Conservation (phyloP, 1,140 invertebrate species). For the Scaptomyza pallida region DNA sequence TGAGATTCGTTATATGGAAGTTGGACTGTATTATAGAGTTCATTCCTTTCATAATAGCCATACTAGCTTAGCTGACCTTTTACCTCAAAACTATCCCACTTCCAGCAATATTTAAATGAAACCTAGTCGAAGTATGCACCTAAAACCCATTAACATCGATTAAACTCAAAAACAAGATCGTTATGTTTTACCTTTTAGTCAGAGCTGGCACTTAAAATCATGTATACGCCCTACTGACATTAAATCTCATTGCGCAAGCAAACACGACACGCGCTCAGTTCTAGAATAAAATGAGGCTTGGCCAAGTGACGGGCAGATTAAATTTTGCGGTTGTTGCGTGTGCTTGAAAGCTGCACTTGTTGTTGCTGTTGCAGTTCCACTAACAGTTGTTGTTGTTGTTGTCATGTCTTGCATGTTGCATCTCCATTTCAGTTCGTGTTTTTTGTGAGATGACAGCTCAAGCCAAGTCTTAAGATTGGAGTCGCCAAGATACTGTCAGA, state of each 20-base stretch:
- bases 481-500: neutral
- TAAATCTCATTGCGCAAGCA: neutral
- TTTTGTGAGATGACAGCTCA: slow-evolving; percentile 12
- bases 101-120: too few species aligned
- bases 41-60: too few species aligned
- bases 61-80: too few species aligned
- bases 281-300: neutral
- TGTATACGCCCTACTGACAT: too few species aligned
- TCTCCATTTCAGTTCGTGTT: neutral
- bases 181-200: too few species aligned
- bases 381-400: slow-evolving; percentile 3
- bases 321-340: slow-evolving; percentile 20
- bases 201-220: too few species aligned
- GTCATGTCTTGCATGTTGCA: neutral
- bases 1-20: too few species aligned
- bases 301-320: slow-evolving; percentile 24
- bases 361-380: neutral
- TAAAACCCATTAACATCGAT: too few species aligned
- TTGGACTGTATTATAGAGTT: too few species aligned
- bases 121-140: too few species aligned
- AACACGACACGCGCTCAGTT: neutral
- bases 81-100: too few species aligned
- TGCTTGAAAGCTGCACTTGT: neutral
- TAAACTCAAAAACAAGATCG: too few species aligned
- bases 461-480: neutral